phyloP scores from a whole-genome alignment of 30 jellyfish, hydroid and myxozoan genomes.

The Nemopilema nomurai region DNA sequence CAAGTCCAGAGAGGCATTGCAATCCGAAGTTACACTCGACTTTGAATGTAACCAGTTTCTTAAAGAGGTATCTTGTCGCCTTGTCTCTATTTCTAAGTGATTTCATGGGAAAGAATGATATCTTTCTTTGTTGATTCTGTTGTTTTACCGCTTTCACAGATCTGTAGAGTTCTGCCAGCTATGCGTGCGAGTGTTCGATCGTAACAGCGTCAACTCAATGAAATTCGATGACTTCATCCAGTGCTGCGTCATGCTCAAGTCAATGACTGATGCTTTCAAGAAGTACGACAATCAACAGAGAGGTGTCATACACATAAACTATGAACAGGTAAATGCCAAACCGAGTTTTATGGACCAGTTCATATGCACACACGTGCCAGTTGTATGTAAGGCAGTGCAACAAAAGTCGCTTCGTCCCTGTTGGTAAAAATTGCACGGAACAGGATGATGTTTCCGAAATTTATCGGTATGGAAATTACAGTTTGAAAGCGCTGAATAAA shows the following conservation, averaged over 20 bases:
- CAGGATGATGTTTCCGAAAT: no score
- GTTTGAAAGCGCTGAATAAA: no score
- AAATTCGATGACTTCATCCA: conserved; percentile 98
- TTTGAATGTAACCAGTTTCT: not conserved
- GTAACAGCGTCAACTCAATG: conserved; percentile 86
- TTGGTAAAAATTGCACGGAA: no score
- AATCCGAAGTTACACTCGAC: not conserved
- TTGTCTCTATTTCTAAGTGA: not conserved
- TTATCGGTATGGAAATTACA: no score
- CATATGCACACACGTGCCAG: no score
- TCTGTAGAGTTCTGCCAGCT: conserved; percentile 83
- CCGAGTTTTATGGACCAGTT: no score
- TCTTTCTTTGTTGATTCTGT: no score
- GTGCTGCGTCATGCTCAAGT: conserved; percentile 98
- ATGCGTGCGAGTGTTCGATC: conserved; percentile 94
- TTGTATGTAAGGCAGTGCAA: no score
- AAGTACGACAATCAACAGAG: conserved; percentile 80
- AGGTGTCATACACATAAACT: conserved; percentile 89
- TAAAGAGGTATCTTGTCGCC: not conserved
- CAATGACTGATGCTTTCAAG: conserved; percentile 96
- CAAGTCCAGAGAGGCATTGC: not conserved
- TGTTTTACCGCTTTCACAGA: no score
- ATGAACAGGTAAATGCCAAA: conserved; percentile 92
- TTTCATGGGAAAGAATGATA: no score
- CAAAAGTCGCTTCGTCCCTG: no score